Base-by-base conservation (phyloP, 2,113 vertebrate genomes). In the Crotalus viridis region DNA sequence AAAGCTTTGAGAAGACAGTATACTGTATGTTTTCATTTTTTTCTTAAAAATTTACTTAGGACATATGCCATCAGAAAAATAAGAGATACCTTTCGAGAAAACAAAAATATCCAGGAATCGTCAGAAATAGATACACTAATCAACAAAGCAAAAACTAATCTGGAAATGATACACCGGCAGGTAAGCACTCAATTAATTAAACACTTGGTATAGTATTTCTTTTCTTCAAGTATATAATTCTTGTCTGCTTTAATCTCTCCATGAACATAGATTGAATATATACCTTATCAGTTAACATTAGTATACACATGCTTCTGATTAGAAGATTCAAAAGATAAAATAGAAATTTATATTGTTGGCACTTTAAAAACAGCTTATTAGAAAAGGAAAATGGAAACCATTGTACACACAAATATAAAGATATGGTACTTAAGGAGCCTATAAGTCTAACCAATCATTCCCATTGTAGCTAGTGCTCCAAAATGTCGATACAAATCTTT, bases 61-160 rank as follows among this genome's bases (percentile, higher is more conserved):
- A 99, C 94, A 0, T 99, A 99, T 0, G 98, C 99, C 88, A 92
- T 99, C 95, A 98, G 98, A 95, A 98, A 98, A 92, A 98, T 99
- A 97, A 98, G 98, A 95, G 99, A 99, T 95, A 98, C 98, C 95
- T 99, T 99, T 97, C 98, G 98, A 97, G 98, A 98, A 97, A 99
- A 99, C 96, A 97, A 97, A 96, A 97, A 94, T 26, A 52, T 99
- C 88, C 90, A 97, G 28, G 98, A 99, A 96, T 97, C 98, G 21
- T 95, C 95, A 94, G 92, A 97, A 92, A 97, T 99, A 95, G 97
- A 98, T 94, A 96, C 96, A 61, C 97, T 99, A 91, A 64, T 99
- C 93, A 97, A 97, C 93, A 98, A 98, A 95, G 99, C 98, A 89
- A 97, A 95, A 95, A 94, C 96, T 95, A 98, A 97, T 93, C 97